phyloP scores from a whole-genome alignment of 2,797 vertebrate genomes.

The Bryconaethiops microstoma region DNA sequence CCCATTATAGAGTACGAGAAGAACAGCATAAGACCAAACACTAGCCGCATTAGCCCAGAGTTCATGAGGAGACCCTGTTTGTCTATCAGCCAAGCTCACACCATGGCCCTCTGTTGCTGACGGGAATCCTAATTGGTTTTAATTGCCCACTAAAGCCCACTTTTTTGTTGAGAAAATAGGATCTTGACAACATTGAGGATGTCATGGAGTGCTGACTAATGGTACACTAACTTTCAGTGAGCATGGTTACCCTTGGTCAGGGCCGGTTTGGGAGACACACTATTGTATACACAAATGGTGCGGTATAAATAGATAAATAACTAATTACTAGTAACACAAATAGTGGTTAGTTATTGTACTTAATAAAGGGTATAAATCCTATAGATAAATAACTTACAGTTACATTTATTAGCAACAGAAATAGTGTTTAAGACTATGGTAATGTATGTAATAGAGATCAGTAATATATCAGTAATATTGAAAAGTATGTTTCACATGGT shows the following conservation, averaged over 20 bases:
- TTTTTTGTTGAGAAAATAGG: conserved; percentile 10
- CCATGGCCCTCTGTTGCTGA: not conserved
- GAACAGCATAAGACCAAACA: not conserved
- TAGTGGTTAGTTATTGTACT: too few relatives aligned
- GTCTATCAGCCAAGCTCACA: conserved; percentile 40
- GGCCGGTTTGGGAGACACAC: too few relatives aligned
- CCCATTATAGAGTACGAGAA: not conserved
- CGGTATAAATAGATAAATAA: too few relatives aligned
- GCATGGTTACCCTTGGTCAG: not conserved
- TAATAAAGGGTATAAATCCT: too few relatives aligned
- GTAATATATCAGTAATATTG: too few relatives aligned
- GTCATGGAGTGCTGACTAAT: not conserved
- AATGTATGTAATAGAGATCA: too few relatives aligned
- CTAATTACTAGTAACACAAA: too few relatives aligned
- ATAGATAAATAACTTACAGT: too few relatives aligned
- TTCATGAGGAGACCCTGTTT: conserved; percentile 9
- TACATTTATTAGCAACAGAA: too few relatives aligned
- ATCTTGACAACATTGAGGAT: not conserved
- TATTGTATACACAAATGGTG: too few relatives aligned
- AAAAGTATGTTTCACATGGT: too few relatives aligned
- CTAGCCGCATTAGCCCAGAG: not conserved
- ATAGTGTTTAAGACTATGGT: too few relatives aligned
- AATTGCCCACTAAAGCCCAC: not conserved
- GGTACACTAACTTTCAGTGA: not conserved
- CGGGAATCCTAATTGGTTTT: not conserved